Evolutionary conservation across 2,113 vertebrate species (phyloP), one percentile per base, ranked within the genome.

Genomic region (Chrysemys picta): DNA sequence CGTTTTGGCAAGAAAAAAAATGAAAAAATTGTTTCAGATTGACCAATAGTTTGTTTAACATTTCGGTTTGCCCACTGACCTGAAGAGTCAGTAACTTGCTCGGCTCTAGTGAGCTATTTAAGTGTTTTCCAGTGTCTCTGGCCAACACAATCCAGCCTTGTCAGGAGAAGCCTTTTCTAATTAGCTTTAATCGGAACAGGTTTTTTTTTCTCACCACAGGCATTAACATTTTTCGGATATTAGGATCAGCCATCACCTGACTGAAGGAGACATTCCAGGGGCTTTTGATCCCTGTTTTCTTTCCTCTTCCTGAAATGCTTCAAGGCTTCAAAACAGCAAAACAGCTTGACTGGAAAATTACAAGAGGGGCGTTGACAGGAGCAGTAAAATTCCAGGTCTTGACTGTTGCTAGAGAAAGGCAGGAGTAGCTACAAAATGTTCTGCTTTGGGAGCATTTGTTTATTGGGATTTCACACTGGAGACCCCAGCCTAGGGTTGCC

Each of bases 311-410:
- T 45, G 52, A 52, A 56, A 45, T 54, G 25, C 96, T 93, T 90
- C 89, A 35, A 52, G 89, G 95, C 92, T 10, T 22, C 53, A 16
- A 50, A 49, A 49, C 27, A 35, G 50, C 31, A 79, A n/a, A 35
- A 52, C 25, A 14, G 56, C n/a, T n/a, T 6, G 57, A 42, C 56
- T 25, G 57, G 78, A 59, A 11, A 87, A 78, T 5, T 50, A 1
- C 0, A 2, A 5, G 25, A 10, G 22, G 94, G 95, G 78, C 89
- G 42, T 56, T 42, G 3, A 2, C 2, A 11, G 93, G 94, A 89
- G 38, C 59, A 95, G 97, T 91, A 97, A 97, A 97, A 97, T 97
- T 97, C 95, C 95, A 87, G 75, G 75, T 45, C 31, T 24, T 24
- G 54, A 10, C 8, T 31, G 29, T 5, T 31, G 49, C 31, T 24